Percentiles rank a stretch among this genome's conserved stretches.
phyloP scores from a whole-genome alignment of 2,113 vertebrate genomes.

The Cygnus atratus region DNA sequence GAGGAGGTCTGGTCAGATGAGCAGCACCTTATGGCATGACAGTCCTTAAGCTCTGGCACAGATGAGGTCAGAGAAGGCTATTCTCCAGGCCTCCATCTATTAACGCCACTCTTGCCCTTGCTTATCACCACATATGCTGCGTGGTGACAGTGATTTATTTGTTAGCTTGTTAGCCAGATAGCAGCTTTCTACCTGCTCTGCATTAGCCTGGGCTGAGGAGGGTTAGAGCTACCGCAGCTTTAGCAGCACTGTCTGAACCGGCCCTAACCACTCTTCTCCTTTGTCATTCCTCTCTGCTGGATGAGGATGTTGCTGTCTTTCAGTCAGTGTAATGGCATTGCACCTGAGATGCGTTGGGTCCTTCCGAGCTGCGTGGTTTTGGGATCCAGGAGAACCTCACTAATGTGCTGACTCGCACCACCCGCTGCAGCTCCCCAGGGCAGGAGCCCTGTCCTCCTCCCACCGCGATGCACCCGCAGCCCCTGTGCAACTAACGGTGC shows the following conservation, averaged over 20 bases:
- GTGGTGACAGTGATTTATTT: neutral
- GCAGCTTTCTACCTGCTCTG: neutral
- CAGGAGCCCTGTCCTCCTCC: neutral
- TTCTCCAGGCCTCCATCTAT: neutral
- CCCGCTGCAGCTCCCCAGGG: neutral
- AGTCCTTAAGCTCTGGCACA: neutral
- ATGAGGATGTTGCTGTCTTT: neutral
- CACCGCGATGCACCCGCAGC: accelerated
- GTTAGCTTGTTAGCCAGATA: neutral
- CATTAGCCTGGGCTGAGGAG: neutral
- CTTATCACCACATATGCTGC: neutral
- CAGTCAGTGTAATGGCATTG: neutral
- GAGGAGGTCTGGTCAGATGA: neutral
- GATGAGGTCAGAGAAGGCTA: neutral
- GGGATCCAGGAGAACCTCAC: slow-evolving; percentile 61
- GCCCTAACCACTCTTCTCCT: slow-evolving; percentile 37
- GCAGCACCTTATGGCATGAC: neutral
- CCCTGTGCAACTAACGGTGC: neutral
- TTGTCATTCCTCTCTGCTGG: neutral
- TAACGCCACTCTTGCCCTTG: neutral
- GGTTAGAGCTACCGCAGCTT: neutral
- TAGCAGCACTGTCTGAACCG: slow-evolving; percentile 60
- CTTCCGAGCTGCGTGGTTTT: neutral
- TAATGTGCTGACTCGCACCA: neutral
- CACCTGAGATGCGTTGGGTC: accelerated